These are phyloP conservation scores for Pelecanus crispus DNA, from an alignment of 2,113 vertebrate genomes.

Conservation along the genomic window DNA sequence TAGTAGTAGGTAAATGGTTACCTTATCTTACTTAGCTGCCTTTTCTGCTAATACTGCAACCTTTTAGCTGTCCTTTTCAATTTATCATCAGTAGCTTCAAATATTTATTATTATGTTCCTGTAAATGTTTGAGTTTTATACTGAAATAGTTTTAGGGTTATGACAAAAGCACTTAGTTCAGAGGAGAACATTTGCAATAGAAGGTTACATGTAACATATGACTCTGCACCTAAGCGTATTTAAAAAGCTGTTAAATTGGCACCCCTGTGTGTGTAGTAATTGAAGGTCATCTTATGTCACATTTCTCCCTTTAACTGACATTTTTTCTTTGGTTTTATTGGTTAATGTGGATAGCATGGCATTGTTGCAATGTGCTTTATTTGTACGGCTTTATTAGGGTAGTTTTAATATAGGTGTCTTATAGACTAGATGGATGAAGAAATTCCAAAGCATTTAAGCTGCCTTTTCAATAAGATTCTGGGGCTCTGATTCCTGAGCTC, in stretches of 20 bases:
- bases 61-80: conserved; percentile 16
- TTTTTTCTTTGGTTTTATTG: neutral
- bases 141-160: conserved; percentile 16
- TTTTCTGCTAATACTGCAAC: neutral
- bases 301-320: neutral
- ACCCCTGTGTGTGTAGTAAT: conserved; percentile 13
- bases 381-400: neutral
- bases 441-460: neutral
- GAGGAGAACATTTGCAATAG: neutral
- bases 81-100: conserved; percentile 1
- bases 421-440: neutral
- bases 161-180: conserved; percentile 1
- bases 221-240: conserved; percentile 1
- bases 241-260: conserved; percentile 48
- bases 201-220: conserved; percentile 28
- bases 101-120: conserved; percentile 49
- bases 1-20: neutral
- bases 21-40: neutral
- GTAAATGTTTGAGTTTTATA: conserved; percentile 37
- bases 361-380: neutral
- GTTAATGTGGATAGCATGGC: neutral
- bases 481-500: neutral
- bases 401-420: neutral
- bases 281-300: conserved; percentile 21
- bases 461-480: neutral